These are phyloP conservation scores for Pollachius pollachius DNA, from an alignment of 2,113 vertebrate genomes.

Conservation along the genomic window DNA sequence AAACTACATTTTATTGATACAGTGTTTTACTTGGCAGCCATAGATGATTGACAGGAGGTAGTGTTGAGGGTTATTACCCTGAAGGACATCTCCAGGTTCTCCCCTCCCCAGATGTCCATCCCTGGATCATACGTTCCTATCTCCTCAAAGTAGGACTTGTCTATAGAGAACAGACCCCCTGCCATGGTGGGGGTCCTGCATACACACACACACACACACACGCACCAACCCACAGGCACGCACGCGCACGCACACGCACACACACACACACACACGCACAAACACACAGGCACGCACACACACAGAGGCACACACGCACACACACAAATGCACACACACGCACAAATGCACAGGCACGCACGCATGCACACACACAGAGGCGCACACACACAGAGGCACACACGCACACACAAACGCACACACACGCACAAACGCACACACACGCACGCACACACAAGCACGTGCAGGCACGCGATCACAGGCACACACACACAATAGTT, in stretches of 20 bases:
- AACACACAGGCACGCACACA: too few relatives aligned
- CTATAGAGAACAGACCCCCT: slow-evolving; percentile 95
- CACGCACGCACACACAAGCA: background rate
- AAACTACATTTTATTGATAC: too few relatives aligned
- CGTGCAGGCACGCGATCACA: background rate
- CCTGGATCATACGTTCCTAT: slow-evolving; percentile 97
- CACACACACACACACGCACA: background rate
- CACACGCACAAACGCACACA: slow-evolving; percentile 19
- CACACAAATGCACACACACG: too few relatives aligned
- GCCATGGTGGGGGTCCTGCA: slow-evolving; percentile 97
- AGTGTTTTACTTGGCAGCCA: too few relatives aligned
- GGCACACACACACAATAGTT: too few relatives aligned
- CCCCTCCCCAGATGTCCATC: slow-evolving; percentile 99
- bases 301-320: too few relatives aligned
- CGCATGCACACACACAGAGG: too few relatives aligned
- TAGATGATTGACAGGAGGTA: too few relatives aligned
- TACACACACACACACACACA: slow-evolving; percentile 4
- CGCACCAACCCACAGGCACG: background rate
- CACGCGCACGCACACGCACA: background rate
- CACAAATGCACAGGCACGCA: too few relatives aligned
- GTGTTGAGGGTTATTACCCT: slow-evolving; percentile 77
- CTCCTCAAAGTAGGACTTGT: slow-evolving; percentile 98
- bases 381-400: too few relatives aligned
- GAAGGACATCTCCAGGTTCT: slow-evolving; percentile 99
- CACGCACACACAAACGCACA: too few relatives aligned